Evolutionary conservation across 2,888 invertebrate genomes (phyloP), one percentile per base, ranked within the genome.

Genomic region (Laspeyria flexula): DNA sequence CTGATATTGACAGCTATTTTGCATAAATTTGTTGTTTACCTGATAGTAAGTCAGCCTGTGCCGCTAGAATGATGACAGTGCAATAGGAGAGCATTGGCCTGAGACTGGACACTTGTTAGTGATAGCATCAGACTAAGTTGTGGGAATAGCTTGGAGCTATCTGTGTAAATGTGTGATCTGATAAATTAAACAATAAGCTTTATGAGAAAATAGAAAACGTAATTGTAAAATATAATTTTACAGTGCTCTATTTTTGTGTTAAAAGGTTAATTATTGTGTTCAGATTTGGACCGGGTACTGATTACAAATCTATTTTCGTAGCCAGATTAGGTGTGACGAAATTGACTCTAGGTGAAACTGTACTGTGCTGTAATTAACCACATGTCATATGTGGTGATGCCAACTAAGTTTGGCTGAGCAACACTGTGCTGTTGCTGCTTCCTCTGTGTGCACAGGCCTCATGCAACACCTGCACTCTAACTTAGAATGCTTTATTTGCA

Each of bases 1-100:
- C 77, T 77, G 73, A 73, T 78, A 77, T 77, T 77, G 81, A 83
- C 84, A 83, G 88, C 86, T 85, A 86, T 85, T 85, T 86, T 83
- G 71, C 83, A 82, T 85, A 72, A 75, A 78, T 78, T 78, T 73
- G 70, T 64, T 55, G 6, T 49, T 16, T 42, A 38, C 35, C 7
- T 48, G 33, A 40, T 30, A 38, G 35, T 31, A n/a, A 16, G 33
- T 34, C 27, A 6, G n/a, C 4, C 34, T 33, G 23, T 18, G 35
- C 33, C n/a, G 21, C 12, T n/a, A n/a, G 12, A 11, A 6, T 1
- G 6, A 15, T 16, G n/a, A 42, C 18, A 27, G 31, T 23, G 11
- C 30, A 21, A 23, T 16, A 44, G 21, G 33, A 12, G 45, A 3
- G 9, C 16, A 40, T 38, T 57, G 33, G 30, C 42, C 37, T 43